phyloP scores from a whole-genome alignment of 2,888 invertebrate species.

The Meloe dianella region DNA sequence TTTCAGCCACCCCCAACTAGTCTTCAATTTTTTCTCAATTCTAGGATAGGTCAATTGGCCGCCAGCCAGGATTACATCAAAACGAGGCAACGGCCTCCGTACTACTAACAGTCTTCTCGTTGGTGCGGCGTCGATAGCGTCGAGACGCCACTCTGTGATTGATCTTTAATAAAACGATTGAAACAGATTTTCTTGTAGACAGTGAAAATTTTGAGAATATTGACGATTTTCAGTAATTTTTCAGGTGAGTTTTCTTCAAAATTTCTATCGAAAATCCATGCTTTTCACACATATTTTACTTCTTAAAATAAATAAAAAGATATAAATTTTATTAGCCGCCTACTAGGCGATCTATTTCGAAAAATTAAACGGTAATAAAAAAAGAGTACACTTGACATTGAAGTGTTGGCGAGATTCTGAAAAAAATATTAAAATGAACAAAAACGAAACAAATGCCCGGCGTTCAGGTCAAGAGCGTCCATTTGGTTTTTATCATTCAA shows the following conservation, averaged over 20 bases:
- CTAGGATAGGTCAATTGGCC: slow-evolving; percentile 40
- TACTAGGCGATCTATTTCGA: not conserved
- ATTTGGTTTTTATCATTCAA: slow-evolving; percentile 14
- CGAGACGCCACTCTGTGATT: slow-evolving; percentile 24
- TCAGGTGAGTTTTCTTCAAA: not conserved
- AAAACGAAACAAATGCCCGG: slow-evolving; percentile 15
- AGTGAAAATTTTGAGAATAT: not conserved
- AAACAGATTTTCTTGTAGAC: not conserved
- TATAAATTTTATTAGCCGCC: not conserved
- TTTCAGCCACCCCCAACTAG: slow-evolving; percentile 8
- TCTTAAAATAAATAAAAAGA: not conserved
- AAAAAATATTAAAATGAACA: slow-evolving; percentile 9
- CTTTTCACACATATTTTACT: not conserved
- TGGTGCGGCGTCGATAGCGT: slow-evolving; percentile 30
- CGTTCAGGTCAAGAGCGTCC: slow-evolving; percentile 24
- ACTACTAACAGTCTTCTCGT: slow-evolving; percentile 28
- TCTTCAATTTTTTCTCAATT: slow-evolving; percentile 24
- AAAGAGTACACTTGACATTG: slow-evolving; percentile 28
- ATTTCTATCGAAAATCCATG: not conserved
- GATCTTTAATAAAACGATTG: not conserved
- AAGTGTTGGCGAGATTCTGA: slow-evolving; percentile 14
- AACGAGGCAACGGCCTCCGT: slow-evolving; percentile 34
- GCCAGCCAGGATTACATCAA: slow-evolving; percentile 36
- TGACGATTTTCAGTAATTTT: not conserved
- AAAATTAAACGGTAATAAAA: not conserved